Evolutionary conservation across 2,888 invertebrate species (phyloP), one percentile per base, ranked within the genome.

Genomic region (Brachypalpus laphriformis): DNA sequence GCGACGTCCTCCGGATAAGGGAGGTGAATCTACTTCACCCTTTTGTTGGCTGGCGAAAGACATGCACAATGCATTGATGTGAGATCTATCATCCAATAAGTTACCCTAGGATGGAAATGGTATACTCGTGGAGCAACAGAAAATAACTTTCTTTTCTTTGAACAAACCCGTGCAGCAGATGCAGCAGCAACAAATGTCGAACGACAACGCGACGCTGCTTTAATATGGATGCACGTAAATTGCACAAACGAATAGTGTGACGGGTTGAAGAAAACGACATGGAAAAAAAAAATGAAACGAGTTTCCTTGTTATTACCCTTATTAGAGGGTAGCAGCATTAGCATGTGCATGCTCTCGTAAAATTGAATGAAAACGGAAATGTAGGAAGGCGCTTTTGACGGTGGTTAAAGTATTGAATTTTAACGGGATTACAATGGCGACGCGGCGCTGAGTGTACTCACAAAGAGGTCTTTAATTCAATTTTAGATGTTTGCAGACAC

Each of bases 261-360:
- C 22, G 51, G 18, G 7, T 25, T 18, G 6, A 65, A 20, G 34
- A 65, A 18, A 31, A 66, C 56, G 56, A 66, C 40, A 37, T 22
- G 5, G 51, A 18, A 47, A 70, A 34, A 28, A 34, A 51, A 31
- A 18, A 63, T 49, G 31, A 78, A 74, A 65, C 47, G 14, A 74
- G 75, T 56, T 76, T 42, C 54, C 40, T 63, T 81, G 75, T 75
- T 75, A 68, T 75, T 81, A 68, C 75, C 75, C 81, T 75, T 81
- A 81, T 75, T 75, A 82, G 81, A 76, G 56, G 76, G 70, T 76
- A 77, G 63, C 70, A 34, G 70, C 59, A 82, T 82, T 77, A 82
- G 49, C 61, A 77, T 82, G 80, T 82, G 76, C 82, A 75, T 76
- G 76, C 51, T 65, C 63, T 77, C 57, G 82, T 76, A 71, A 82